Evolutionary conservation across 2,888 invertebrate species (phyloP).

Genomic region (Leucophora obtusa): DNA sequence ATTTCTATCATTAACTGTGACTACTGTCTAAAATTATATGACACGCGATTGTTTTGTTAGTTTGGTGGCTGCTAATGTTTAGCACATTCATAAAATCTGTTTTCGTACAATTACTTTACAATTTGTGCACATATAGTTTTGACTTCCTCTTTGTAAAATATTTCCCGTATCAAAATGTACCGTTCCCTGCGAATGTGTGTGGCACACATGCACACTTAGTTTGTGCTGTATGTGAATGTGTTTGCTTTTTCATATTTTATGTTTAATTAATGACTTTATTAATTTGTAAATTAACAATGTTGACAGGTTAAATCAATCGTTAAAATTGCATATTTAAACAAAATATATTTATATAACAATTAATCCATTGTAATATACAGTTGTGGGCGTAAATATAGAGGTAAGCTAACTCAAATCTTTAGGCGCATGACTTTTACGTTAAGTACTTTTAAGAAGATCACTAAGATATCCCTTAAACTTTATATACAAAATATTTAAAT

Average conservation of each 20-base stretch:
- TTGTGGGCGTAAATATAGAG: too few relatives aligned
- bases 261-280: constrained; percentile 74
- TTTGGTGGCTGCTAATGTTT: constrained; percentile 28
- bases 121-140: background rate
- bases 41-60: constrained; percentile 30
- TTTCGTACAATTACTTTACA: background rate
- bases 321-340: constrained; percentile 43
- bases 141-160: constrained; percentile 17
- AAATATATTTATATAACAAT: background rate
- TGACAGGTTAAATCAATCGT: constrained; percentile 70
- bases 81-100: background rate
- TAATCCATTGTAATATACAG: background rate
- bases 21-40: constrained; percentile 25
- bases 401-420: too few relatives aligned
- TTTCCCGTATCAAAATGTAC: too few relatives aligned
- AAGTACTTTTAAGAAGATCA: too few relatives aligned
- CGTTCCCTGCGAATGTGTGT: constrained; percentile 49
- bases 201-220: background rate
- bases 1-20: constrained; percentile 25
- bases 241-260: constrained; percentile 63
- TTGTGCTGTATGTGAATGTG: constrained; percentile 36
- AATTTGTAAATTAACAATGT: constrained; percentile 72
- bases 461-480: too few relatives aligned
- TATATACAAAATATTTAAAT: too few relatives aligned
- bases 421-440: too few relatives aligned